Conservation (phyloP, 2,113 vertebrate genomes). For the Pluvialis apricaria region DNA sequence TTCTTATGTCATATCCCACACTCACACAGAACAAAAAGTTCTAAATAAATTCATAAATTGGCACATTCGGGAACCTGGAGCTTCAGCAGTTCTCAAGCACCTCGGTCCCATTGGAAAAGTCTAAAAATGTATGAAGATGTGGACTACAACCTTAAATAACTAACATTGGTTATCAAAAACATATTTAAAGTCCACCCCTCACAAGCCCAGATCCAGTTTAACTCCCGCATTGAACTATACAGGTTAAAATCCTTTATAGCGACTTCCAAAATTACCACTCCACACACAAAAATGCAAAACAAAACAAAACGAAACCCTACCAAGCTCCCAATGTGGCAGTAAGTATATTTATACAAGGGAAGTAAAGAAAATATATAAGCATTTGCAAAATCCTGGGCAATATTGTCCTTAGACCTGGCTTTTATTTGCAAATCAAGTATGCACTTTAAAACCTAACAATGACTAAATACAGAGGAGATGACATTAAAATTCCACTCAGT, state of each 20-base stretch:
- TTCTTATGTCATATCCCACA: not conserved
- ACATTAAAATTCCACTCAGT: not conserved
- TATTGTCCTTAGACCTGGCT: not conserved
- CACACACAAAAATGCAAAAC: not conserved
- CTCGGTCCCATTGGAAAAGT: not conserved
- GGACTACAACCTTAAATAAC: not conserved
- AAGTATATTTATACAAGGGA: not conserved
- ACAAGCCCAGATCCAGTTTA: not conserved
- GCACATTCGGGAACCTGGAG: fast-evolving
- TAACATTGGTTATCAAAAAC: not conserved
- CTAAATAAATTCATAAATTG: not conserved
- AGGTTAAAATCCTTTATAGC: not conserved
- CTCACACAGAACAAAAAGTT: not conserved
- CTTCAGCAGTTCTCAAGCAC: fast-evolving
- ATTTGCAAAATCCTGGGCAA: not conserved
- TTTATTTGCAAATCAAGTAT: slow-evolving; percentile 17
- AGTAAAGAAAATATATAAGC: not conserved
- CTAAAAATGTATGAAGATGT: not conserved
- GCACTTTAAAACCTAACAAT: not conserved
- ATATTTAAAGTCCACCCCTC: not conserved
- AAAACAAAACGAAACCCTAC: not conserved
- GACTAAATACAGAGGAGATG: not conserved
- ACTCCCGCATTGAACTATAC: not conserved
- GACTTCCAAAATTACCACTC: not conserved
- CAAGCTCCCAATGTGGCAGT: not conserved